Conservation (phyloP, 2,797 vertebrate genomes). For the Hapalemur alaotrensis region DNA sequence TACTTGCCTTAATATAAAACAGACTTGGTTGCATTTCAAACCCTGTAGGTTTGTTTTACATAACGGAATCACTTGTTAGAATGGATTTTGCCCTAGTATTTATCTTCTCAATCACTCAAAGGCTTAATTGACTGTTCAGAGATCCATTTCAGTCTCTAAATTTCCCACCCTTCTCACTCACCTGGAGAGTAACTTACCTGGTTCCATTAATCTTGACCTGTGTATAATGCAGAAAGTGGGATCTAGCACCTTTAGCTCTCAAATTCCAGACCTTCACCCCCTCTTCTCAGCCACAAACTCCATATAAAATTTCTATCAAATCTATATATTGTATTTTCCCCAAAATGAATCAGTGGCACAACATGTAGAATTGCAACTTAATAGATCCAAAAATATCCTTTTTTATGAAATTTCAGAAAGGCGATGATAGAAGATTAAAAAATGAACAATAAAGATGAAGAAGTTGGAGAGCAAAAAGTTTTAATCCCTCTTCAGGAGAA, state of each 20-base stretch:
- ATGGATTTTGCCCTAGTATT: slow-evolving; percentile 57
- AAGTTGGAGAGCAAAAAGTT: background rate
- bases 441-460: background rate
- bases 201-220: slow-evolving; percentile 70
- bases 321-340: background rate
- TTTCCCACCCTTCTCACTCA: slow-evolving; percentile 79
- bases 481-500: background rate
- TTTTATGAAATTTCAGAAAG: slow-evolving; percentile 50
- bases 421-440: background rate
- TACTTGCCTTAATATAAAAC: slow-evolving; percentile 67
- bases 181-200: slow-evolving; percentile 59
- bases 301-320: slow-evolving; percentile 41
- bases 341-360: slow-evolving; percentile 11
- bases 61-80: slow-evolving; percentile 60
- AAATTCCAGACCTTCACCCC: slow-evolving; percentile 47
- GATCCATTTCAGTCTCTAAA: slow-evolving; percentile 71
- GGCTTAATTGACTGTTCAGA: slow-evolving; percentile 64
- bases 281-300: slow-evolving; percentile 2
- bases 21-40: slow-evolving; percentile 70
- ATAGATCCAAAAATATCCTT: background rate
- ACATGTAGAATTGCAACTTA: background rate
- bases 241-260: slow-evolving; percentile 59
- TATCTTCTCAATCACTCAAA: slow-evolving; percentile 69
- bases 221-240: slow-evolving; percentile 40
- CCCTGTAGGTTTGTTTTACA: slow-evolving; percentile 72